Evolutionary conservation across 1,140 invertebrate genomes (phyloP), one percentile per base, ranked within the genome.

Genomic region (Drusus annulatus): DNA sequence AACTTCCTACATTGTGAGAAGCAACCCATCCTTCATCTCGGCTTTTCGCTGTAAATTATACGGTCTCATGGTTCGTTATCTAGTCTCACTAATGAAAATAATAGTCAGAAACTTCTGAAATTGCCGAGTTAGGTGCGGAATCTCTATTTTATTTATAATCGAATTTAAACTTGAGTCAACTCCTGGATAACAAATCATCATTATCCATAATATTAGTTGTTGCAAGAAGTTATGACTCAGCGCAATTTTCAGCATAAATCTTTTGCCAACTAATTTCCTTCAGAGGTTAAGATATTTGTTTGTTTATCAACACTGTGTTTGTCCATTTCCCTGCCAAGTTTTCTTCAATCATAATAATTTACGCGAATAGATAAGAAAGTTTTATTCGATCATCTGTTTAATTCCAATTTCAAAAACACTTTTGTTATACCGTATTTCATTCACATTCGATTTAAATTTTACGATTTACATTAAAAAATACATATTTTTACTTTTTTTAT

Each of bases 1-100:
- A 17, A 16, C 45, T 17, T 31, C 7, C 23, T 8, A 23, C 17
- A 7, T 19, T 60, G 13, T 23, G 2, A 21, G 10, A 23, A 19
- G 2, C 56, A 23, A 2, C 23, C 23, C 13, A 3, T 4, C 10
- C 17, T 21, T 60, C 56, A 17, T 13, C 56, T 60, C 13, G 3
- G 7, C 15, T 56, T 16, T 19, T 7, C 8, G n/a, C 4, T 56
- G n/a, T n/a, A 7, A 21, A 62, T 62, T 65, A 65, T 28, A 65
- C 62, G 36, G 15, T 65, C 28, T 28, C 62, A 31, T 28, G 62
- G 25, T 31, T 36, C 13, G 25, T 68, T 36, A 68, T 68, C 28
- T 17, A 16, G 25, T 28, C 28, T 28, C 15, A 2, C 23, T 65
- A 68, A 68, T 36, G 63, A 68, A 68, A 68, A 68, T 68, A 36